Conservation (phyloP, 2,113 vertebrate genomes). For the Mustelus asterias region DNA sequence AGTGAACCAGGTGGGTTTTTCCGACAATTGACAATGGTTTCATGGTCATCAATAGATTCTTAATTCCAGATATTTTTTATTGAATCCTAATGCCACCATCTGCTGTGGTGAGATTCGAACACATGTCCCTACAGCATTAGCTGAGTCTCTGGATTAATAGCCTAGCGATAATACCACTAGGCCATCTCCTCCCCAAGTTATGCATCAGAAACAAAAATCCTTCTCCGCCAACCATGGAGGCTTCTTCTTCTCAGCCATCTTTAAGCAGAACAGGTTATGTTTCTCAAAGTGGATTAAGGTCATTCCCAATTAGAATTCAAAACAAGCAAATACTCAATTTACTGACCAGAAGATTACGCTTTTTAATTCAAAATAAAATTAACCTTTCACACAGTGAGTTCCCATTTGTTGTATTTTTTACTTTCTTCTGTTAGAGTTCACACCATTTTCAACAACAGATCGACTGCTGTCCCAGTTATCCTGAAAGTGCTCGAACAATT, state of each 20-base stretch:
- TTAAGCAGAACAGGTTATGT: not conserved
- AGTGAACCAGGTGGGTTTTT: too few relatives aligned
- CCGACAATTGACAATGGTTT: too few relatives aligned
- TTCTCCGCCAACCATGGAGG: not conserved
- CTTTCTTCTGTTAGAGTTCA: not conserved
- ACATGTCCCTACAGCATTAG: too few relatives aligned
- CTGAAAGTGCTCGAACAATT: not conserved
- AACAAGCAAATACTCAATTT: not conserved
- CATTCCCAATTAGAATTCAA: not conserved
- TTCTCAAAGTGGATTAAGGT: not conserved
- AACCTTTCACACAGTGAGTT: not conserved
- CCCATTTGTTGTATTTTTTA: not conserved
- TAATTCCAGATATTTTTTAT: too few relatives aligned
- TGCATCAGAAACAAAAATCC: not conserved
- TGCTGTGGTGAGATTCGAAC: too few relatives aligned
- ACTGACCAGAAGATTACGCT: not conserved
- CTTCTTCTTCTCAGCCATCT: not conserved
- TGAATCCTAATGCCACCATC: too few relatives aligned
- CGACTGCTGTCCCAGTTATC: not conserved
- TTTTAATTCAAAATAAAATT: not conserved
- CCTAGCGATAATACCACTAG: too few relatives aligned
- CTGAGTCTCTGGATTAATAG: too few relatives aligned
- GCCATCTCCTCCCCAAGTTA: too few relatives aligned
- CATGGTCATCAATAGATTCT: too few relatives aligned
- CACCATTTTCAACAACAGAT: not conserved